Base-by-base conservation (phyloP, 2,888 invertebrate genomes). In the Polymixis lichenea region DNA sequence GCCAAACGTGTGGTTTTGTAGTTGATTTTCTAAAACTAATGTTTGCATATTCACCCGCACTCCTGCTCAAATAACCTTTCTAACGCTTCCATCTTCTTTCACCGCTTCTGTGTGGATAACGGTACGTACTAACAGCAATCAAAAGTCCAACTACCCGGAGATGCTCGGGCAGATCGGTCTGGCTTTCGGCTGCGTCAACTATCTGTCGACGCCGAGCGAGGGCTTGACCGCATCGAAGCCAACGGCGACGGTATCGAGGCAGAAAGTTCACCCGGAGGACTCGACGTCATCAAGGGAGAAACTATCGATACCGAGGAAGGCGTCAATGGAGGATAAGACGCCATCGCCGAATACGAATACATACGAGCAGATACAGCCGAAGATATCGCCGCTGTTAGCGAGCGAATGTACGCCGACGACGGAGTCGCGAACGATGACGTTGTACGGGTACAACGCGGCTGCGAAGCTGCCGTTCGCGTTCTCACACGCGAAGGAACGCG, bases 101-200 rank as follows among this genome's bases (percentile, higher is more conserved):
- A 92, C 92, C 89, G 94, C 93, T 89, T 89, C 84, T 91, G 89
- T 87, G 88, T 90, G 92, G 92, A 92, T 87, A 87, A 86, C 79
- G 91, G 91, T 91, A 91, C 87, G 91, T 91, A 91, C 90, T 90
- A 90, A 92, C 90, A 97, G 97, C 92, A 96, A 95, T 87, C 96
- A 96, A 90, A 96, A 95, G 86, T 96, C 96, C 5, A 97, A 96
- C 92, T 97, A 97, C 86, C 96, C 97, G 32, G 97, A 97, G 89
- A 97, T 97, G 97, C 93, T 97, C 80, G 97, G 97, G 17, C 97
- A 97, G 89, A 97, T 97, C 89, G 97, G 97, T 9, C 91, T 97
- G 67, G 97, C 97, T 8, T 96, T 97, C 91, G 97, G 97, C 73
- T 96, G 96, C 92, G 96, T 97, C 75, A 97, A 97, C 90, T 97